Evolutionary conservation across 2,888 invertebrate species (phyloP).

Genomic region (Danaus chrysippus): DNA sequence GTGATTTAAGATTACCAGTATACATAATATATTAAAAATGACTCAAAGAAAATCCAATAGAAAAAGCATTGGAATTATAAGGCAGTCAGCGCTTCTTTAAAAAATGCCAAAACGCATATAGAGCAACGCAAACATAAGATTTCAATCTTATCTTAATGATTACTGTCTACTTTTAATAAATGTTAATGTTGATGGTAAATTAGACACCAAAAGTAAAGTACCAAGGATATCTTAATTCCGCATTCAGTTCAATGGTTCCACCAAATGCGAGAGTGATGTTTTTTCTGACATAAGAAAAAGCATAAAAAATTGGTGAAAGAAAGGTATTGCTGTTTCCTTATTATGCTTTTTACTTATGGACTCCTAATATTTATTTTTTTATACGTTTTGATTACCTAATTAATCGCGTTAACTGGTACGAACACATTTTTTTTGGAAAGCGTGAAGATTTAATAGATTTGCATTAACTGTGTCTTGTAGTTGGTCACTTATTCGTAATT

Average conservation of each 20-base stretch:
- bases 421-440: too few species aligned
- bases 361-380: too few species aligned
- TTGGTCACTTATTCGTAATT: too few species aligned
- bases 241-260: conserved; percentile 24
- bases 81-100: too few species aligned
- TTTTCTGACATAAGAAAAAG: conserved; percentile 16
- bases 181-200: conserved; percentile 5
- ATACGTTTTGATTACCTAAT: not conserved
- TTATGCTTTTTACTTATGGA: not conserved
- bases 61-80: too few species aligned
- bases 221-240: conserved; percentile 22
- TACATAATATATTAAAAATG: too few species aligned
- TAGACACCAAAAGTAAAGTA: conserved; percentile 23
- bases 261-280: conserved; percentile 18
- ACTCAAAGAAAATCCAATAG: too few species aligned
- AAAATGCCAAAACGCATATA: too few species aligned
- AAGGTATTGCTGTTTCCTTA: not conserved
- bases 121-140: not conserved
- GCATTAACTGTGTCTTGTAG: too few species aligned
- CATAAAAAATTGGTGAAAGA: not conserved
- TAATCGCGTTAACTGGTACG: not conserved
- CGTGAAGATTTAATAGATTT: too few species aligned
- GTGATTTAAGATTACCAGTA: too few species aligned
- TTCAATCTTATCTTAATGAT: not conserved
- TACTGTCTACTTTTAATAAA: too few species aligned